Evolutionary conservation across 1,140 invertebrate genomes (phyloP).

Genomic region (Brachionus sp.): DNA sequence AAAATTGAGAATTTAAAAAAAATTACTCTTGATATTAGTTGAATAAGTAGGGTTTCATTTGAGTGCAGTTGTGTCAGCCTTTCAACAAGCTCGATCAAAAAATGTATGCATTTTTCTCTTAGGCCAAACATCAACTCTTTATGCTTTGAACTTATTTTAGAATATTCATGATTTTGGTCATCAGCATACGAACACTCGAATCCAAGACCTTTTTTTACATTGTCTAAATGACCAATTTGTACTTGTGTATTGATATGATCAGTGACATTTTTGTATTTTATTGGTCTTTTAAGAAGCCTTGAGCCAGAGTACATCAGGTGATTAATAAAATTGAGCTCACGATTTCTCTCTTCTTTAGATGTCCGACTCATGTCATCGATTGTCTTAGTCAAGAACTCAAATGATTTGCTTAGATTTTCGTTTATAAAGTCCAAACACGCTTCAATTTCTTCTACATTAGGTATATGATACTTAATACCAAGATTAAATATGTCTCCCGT

Average conservation of each 20-base stretch:
- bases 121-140: constrained; percentile 1
- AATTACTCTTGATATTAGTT: not conserved
- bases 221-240: constrained; percentile 8
- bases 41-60: not conserved
- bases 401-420: not conserved
- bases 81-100: not conserved
- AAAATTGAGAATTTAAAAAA: no score
- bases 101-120: not conserved
- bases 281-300: constrained; percentile 48
- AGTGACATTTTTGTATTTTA: not conserved
- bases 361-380: not conserved
- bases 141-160: not conserved
- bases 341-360: constrained; percentile 42
- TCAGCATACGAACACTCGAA: not conserved
- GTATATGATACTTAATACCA: constrained; percentile 73
- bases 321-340: constrained; percentile 41
- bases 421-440: constrained; percentile 65
- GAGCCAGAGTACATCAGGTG: constrained; percentile 48
- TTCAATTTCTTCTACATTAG: constrained; percentile 68
- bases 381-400: not conserved
- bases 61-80: not conserved
- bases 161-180: constrained; percentile 9
- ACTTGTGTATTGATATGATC: not conserved
- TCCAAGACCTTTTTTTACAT: constrained; percentile 8
- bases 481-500: constrained; percentile 67